phyloP scores from a whole-genome alignment of 2,888 invertebrate species.

The Amblyjoppa fuscipennis region DNA sequence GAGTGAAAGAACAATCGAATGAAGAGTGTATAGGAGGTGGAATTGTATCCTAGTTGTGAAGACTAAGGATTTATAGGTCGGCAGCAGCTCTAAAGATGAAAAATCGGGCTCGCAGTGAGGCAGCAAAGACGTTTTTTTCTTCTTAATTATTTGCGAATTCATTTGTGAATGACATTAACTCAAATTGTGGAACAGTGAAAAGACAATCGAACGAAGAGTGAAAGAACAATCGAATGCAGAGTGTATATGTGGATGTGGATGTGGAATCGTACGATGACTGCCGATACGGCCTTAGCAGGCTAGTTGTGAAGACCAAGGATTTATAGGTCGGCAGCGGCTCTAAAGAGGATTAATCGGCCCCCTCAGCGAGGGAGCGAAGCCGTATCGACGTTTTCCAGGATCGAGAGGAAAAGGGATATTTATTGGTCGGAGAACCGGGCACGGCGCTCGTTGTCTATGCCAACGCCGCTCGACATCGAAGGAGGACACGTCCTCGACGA shows the following conservation, averaged over 20 bases:
- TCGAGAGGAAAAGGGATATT: conserved; percentile 64
- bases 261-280: background rate
- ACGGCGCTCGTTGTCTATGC: background rate
- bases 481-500: conserved; percentile 3
- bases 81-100: conserved; percentile 35
- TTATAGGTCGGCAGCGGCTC: conserved; percentile 35
- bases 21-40: background rate
- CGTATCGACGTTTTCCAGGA: conserved; percentile 66
- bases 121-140: conserved; percentile 14
- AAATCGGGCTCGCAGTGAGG: conserved; percentile 28
- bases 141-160: conserved; percentile 1
- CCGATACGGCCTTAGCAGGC: conserved; percentile 19
- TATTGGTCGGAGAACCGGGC: conserved; percentile 46
- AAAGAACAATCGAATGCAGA: background rate
- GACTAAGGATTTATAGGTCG: conserved; percentile 38
- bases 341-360: conserved; percentile 49
- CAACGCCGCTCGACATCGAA: conserved; percentile 27
- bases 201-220: background rate
- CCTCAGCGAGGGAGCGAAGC: conserved; percentile 2
- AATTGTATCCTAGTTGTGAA: conserved; percentile 8
- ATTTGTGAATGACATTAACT: background rate
- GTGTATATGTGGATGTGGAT: background rate
- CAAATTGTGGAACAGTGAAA: background rate
- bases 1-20: background rate
- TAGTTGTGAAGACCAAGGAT: conserved; percentile 25